A percentile compares a stretch with the other conserved stretches of the same genome.
Evolutionary conservation across 2,888 invertebrate genomes (phyloP).

Genomic region (Coelopa pilipes): DNA sequence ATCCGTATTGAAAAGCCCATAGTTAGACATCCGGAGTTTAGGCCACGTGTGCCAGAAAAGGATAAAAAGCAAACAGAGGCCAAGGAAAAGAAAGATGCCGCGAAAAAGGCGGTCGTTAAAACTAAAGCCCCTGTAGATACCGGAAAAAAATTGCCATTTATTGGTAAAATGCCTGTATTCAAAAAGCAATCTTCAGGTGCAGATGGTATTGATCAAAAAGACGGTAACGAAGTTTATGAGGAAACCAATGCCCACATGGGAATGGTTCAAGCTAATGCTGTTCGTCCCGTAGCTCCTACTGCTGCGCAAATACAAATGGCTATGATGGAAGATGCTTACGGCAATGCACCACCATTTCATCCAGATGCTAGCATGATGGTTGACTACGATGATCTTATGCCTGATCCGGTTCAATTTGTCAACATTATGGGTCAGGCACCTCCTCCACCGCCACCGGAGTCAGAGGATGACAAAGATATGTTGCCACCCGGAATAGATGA

Average conservation of each 20-base stretch:
- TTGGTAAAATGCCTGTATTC: constrained; percentile 86
- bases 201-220: constrained; percentile 25
- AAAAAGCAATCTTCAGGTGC: constrained; percentile 65
- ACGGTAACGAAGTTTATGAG: constrained; percentile 26
- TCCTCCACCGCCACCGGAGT: constrained; percentile 63
- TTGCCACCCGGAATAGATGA: constrained; percentile 66
- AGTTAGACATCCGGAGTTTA: constrained; percentile 64
- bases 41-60: constrained; percentile 62
- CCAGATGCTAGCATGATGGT: constrained; percentile 64
- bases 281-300: constrained; percentile 51
- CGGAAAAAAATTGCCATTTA: constrained; percentile 82
- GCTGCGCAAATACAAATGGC: constrained; percentile 62
- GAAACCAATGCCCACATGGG: constrained; percentile 3
- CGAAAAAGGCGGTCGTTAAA: constrained; percentile 46
- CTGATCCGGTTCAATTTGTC: constrained; percentile 66
- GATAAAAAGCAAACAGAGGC: constrained; percentile 48
- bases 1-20: constrained; percentile 62
- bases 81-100: constrained; percentile 49
- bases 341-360: constrained; percentile 64
- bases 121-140: constrained; percentile 47
- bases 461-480: constrained; percentile 59
- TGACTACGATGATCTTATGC: constrained; percentile 67
- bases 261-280: constrained; percentile 17
- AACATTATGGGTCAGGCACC: constrained; percentile 64
- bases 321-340: constrained; percentile 63